Base-by-base conservation (phyloP, 1,140 invertebrate species). In the Philotrypesis tridentata region DNA sequence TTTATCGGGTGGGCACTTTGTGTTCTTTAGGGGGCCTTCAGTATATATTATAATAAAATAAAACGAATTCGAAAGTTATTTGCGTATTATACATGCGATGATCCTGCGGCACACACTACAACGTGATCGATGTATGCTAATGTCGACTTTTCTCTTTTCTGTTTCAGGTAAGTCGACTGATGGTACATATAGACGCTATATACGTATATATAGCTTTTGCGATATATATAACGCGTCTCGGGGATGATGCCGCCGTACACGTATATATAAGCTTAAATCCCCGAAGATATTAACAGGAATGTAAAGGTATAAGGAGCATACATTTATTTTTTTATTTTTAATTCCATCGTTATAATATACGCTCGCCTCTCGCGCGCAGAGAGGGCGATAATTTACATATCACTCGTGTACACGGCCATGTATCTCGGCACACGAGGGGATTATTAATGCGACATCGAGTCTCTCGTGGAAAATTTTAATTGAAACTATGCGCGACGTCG, bases 91-190 rank as follows among this genome's bases (percentile, higher is more conserved):
- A 37, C n/a, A n/a, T n/a, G n/a, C n/a, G n/a, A n/a, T n/a, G n/a
- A n/a, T n/a, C n/a, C n/a, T n/a, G n/a, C n/a, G n/a, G n/a, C n/a
- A n/a, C n/a, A n/a, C n/a, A n/a, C n/a, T n/a, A n/a, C n/a, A 23
- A 63, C 61, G n/a, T 27, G 63, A 43, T 43, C 40, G 12, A n/a
- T n/a, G n/a, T n/a, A 43, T 43, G 63, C 63, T 27, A 27, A 67
- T 31, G 6, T 29, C 17, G n/a, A 14, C 3, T 25, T 67, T 67
- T 27, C 9, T n/a, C 33, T 21, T 68, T 68, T 78, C 17, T 78
- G 37, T 78, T 78, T 48, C 21, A 78, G 75, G 75, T 78, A 78
- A 78, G 75, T 78, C 40, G 9, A 65, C 21, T 37, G 17, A 65
- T 37, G 29, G 1, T 7, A 11, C 23, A 11, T 25, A 0, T 12